Conservation (phyloP, 1,140 invertebrate genomes). For the Venturia canescens region DNA sequence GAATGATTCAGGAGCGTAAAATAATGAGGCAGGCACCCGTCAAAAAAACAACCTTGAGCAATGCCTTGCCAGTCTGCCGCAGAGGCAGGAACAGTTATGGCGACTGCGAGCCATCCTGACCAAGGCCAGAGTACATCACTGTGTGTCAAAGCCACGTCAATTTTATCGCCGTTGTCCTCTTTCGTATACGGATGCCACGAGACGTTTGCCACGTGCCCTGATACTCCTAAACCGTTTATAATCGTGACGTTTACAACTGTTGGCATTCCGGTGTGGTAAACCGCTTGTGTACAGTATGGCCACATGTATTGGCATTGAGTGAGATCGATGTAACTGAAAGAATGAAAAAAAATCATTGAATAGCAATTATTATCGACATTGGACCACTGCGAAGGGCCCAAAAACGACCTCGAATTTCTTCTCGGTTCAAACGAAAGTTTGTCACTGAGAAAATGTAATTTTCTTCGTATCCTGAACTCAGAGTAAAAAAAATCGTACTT, state of each 20-base stretch:
- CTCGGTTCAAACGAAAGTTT: too few species aligned
- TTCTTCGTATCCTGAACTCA: too few species aligned
- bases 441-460: too few species aligned
- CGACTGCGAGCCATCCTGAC: constrained; percentile 95
- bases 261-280: constrained; percentile 92
- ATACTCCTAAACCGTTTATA: constrained; percentile 92
- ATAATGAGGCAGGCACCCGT: not conserved
- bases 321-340: constrained; percentile 90
- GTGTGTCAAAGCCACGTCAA: constrained; percentile 86
- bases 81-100: constrained; percentile 71
- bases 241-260: constrained; percentile 95
- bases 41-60: constrained; percentile 73
- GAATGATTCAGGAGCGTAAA: too few species aligned
- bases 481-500: too few species aligned
- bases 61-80: constrained; percentile 88
- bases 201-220: constrained; percentile 81
- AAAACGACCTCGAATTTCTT: too few species aligned
- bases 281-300: constrained; percentile 97
- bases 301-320: constrained; percentile 98
- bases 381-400: too few species aligned
- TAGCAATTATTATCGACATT: too few species aligned
- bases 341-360: not conserved
- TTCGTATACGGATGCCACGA: constrained; percentile 92
- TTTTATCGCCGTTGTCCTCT: constrained; percentile 83
- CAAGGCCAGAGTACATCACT: constrained; percentile 96